Base-by-base conservation (phyloP, 2,797 vertebrate genomes). In the Chromis chromis region DNA sequence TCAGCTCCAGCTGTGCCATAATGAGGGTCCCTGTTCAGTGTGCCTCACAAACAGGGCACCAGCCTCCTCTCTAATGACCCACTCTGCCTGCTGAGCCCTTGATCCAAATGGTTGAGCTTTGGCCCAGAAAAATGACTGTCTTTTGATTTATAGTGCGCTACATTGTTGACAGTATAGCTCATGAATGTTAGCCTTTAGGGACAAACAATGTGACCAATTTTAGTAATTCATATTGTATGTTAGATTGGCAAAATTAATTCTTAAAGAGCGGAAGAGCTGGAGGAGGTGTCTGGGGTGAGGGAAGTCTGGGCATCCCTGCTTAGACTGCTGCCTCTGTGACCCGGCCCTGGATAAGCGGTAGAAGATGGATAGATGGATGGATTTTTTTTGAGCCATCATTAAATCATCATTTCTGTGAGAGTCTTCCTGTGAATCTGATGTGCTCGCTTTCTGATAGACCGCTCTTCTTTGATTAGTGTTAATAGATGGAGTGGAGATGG, bases 1-100 rank as follows among this genome's bases (percentile, higher is more conserved):
- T 81, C 79, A 50, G 75, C 82, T 82, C 87, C 87, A 82, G 82
- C 91, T 85, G 90, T 70, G 91, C 59, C 50, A 42, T 88, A 90
- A 90, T 79, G 79, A 89, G 88, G 67, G 53, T 48, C 74, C n/a
- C 65, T 53, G 76, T 76, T 79, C 80, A 71, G 67, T 17, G 57
- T 3, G 73, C 56, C 52, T 71, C 61, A 28, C 72, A 59, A 70
- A 77, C 55, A 62, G 12, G 31, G 50, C 36, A 48, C 36, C 79
- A 24, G 70, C 60, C 42, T 21, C 36, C 67, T 33, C 53, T 65
- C 28, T 83, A 79, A 85, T 73, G 62, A 76, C 33, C 65, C 6
- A 10, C 55, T 46, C 0, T 10, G 80, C 82, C 81, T 65, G 76
- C 83, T 53, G 66, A 42, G 65, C 60, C 3, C 19, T 27, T 60